phyloP scores from a whole-genome alignment of 2,888 invertebrate genomes.

The Amphipoea lucens region DNA sequence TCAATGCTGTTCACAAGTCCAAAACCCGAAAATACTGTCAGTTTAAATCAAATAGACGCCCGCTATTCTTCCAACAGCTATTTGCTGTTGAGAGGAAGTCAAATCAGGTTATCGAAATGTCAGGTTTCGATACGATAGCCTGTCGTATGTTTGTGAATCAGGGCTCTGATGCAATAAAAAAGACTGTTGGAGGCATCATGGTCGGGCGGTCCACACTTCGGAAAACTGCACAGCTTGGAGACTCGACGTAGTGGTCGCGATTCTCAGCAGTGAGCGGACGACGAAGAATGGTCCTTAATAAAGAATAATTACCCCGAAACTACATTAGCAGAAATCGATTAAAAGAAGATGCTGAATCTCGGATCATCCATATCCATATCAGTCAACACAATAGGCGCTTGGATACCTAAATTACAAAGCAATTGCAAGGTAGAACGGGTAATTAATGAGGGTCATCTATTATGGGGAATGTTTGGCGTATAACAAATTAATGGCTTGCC shows the following conservation, averaged over 20 bases:
- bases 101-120: too few relatives aligned
- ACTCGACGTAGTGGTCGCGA: neutral
- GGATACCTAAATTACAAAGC: conserved; percentile 3
- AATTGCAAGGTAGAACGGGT: conserved; percentile 12
- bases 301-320: neutral
- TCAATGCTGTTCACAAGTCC: too few relatives aligned
- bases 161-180: too few relatives aligned
- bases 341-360: neutral
- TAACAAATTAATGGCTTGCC: conserved; percentile 18
- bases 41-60: too few relatives aligned
- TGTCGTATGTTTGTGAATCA: too few relatives aligned
- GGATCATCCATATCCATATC: neutral
- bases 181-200: neutral
- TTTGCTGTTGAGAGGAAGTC: too few relatives aligned
- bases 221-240: neutral
- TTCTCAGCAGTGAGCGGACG: too few relatives aligned
- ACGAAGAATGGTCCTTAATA: neutral
- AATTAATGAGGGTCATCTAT: conserved; percentile 45
- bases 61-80: too few relatives aligned
- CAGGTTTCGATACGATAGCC: too few relatives aligned
- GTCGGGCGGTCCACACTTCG: too few relatives aligned
- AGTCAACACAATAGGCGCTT: conserved; percentile 5
- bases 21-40: too few relatives aligned
- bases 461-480: conserved; percentile 22
- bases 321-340: neutral